Evolutionary conservation across 2,888 invertebrate genomes (phyloP).

Genomic region (Xestoiulus laeticollis): DNA sequence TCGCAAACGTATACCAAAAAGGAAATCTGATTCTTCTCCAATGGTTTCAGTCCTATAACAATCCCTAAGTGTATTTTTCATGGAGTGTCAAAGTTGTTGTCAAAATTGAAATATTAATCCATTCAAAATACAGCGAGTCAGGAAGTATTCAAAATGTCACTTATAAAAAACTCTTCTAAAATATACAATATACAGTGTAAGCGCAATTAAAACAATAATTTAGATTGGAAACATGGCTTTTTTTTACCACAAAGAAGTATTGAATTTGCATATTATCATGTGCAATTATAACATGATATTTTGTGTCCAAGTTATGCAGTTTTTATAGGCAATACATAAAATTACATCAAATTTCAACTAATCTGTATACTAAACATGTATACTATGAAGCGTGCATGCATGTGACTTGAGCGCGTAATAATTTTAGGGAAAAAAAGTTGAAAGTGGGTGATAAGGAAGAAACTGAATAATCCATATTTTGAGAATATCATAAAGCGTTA

Average conservation of each 20-base stretch:
- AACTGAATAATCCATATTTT: not conserved
- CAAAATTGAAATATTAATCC: slow-evolving; percentile 30
- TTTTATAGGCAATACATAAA: not conserved
- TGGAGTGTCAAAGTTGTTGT: slow-evolving; percentile 16
- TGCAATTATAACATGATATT: not conserved
- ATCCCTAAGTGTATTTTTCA: slow-evolving; percentile 33
- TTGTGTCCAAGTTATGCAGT: not conserved
- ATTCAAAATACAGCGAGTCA: not conserved
- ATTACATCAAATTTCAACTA: not conserved
- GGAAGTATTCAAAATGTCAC: not conserved
- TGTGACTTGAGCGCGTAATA: not conserved
- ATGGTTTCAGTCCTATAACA: slow-evolving; percentile 1
- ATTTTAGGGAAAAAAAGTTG: not conserved
- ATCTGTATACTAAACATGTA: not conserved
- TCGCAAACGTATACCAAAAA: not conserved
- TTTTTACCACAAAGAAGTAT: too few relatives aligned
- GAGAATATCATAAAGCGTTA: not conserved
- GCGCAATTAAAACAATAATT: not conserved
- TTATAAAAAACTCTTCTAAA: too few relatives aligned
- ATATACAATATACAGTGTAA: not conserved
- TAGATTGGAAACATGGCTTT: not conserved
- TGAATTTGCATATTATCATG: too few relatives aligned
- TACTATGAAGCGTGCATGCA: not conserved
- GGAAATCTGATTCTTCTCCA: slow-evolving; percentile 2
- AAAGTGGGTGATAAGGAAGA: not conserved